Conservation (phyloP, 2,888 invertebrate genomes). For the Drosophila suboccidentalis region DNA sequence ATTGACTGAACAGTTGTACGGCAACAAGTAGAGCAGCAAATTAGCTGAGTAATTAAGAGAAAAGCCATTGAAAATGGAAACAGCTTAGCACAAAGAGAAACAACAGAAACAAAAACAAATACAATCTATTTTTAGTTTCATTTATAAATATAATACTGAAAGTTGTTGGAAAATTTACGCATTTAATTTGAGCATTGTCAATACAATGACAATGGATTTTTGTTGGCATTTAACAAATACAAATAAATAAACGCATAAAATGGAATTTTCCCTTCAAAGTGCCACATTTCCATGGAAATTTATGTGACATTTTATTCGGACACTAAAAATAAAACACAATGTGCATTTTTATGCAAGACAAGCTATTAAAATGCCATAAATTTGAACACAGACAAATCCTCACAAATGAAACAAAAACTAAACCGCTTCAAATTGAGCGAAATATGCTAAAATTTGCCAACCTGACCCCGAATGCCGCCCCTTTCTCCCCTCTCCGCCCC, state of each 20-base stretch:
- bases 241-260: constrained; percentile 30
- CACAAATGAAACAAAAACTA: constrained; percentile 53
- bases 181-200: constrained; percentile 2
- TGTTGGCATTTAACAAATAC: background rate
- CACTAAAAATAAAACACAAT: constrained; percentile 51
- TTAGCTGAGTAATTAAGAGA: constrained; percentile 33
- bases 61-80: constrained; percentile 8
- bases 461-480: constrained; percentile 12
- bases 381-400: constrained; percentile 70
- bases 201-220: constrained; percentile 1
- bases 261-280: constrained; percentile 36
- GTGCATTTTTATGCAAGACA: constrained; percentile 58
- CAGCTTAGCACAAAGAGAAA: background rate
- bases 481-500: too few relatives aligned
- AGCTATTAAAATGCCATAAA: constrained; percentile 78
- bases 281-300: constrained; percentile 36
- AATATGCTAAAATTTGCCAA: constrained; percentile 66
- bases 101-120: background rate
- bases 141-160: background rate
- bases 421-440: constrained; percentile 75
- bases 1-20: constrained; percentile 32
- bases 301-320: constrained; percentile 35
- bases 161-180: background rate
- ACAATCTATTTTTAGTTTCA: background rate
- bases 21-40: constrained; percentile 25